These are phyloP conservation scores for Lithobates pipiens DNA, from an alignment of 2,797 vertebrate genomes.

Conservation along the genomic window DNA sequence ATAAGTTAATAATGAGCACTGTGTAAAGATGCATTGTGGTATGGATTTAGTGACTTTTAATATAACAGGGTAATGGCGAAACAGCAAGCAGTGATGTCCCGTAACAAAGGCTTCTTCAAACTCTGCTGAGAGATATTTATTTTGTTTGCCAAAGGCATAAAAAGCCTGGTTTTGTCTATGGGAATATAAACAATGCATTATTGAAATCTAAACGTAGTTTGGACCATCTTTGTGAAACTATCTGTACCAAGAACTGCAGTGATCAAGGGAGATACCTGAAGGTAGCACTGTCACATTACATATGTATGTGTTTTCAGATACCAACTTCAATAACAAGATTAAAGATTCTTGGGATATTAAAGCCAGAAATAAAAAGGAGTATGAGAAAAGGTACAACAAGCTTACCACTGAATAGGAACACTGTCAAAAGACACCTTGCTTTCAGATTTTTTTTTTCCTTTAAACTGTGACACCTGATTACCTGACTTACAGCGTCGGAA, in stretches of 20 bases:
- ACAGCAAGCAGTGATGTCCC: constrained; percentile 29
- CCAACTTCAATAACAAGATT: constrained; percentile 46
- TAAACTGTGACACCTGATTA: constrained; percentile 8
- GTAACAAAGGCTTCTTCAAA: constrained; percentile 48
- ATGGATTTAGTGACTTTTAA: constrained; percentile 35
- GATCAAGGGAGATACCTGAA: constrained; percentile 46
- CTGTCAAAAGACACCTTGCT: constrained; percentile 18
- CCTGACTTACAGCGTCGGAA: background rate
- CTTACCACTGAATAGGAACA: background rate
- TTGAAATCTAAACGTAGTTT: constrained; percentile 44
- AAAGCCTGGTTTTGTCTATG: constrained; percentile 22
- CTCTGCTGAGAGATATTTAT: constrained; percentile 43
- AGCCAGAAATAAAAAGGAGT: constrained; percentile 38
- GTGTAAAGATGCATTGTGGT: constrained; percentile 2
- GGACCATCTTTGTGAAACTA: constrained; percentile 44
- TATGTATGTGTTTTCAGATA: constrained; percentile 47
- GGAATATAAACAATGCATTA: constrained; percentile 56
- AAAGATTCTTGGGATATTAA: constrained; percentile 42
- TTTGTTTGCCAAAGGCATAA: constrained; percentile 52
- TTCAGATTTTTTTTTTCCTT: background rate
- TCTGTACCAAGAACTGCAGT: constrained; percentile 22
- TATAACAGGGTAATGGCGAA: constrained; percentile 45
- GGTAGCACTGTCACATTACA: constrained; percentile 44
- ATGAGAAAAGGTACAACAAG: constrained; percentile 14
- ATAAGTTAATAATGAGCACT: constrained; percentile 54